Evolutionary conservation across 2,888 invertebrate species (phyloP), one percentile per base, ranked within the genome.

Genomic region (Melanostoma scalare): DNA sequence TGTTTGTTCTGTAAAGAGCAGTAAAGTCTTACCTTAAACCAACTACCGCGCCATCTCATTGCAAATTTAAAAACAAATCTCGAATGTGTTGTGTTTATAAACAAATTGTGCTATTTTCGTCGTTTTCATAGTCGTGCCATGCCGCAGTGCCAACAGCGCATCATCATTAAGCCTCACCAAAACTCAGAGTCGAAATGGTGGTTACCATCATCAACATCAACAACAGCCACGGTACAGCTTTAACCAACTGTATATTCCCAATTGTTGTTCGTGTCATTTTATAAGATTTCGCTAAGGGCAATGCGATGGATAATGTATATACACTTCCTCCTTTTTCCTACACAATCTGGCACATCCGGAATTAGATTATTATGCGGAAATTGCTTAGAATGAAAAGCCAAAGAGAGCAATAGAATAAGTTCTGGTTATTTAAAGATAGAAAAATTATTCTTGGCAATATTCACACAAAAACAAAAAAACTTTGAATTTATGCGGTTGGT

Each of bases 41-140:
- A 20, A 20, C 20, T 20, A 20, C 20, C 20, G 20, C 20, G 20
- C 20, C 20, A 20, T 20, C 61, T 61, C 61, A 48, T 56, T 55
- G 40, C 55, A 58, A 77, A 77, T 20, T 20, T 77, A 63, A 63
- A 77, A 76, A 76, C 69, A 76, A 77, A 77, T 77, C 76, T 56
- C 36, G 71, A 77, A 77, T 77, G 76, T 77, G 63, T 71, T 71
- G 60, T 56, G 76, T 56, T 77, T 69, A 20, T 63, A 50, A 77
- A 69, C 76, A 69, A 76, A 77, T 77, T 69, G 68, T 38, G 53
- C 35, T 46, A 53, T 65, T 67, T 46, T 42, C 74, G 31, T 46
- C 42, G 9, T 20, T 20, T 20, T 20, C 20, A 20, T 20, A 20
- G 20, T 20, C 20, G 20, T 20, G 20, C 53, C 36, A 9, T 36